Percentiles rank a stretch among this genome's conserved stretches.
phyloP scores from a whole-genome alignment of 2,113 vertebrate species.

The Odocoileus virginianus region DNA sequence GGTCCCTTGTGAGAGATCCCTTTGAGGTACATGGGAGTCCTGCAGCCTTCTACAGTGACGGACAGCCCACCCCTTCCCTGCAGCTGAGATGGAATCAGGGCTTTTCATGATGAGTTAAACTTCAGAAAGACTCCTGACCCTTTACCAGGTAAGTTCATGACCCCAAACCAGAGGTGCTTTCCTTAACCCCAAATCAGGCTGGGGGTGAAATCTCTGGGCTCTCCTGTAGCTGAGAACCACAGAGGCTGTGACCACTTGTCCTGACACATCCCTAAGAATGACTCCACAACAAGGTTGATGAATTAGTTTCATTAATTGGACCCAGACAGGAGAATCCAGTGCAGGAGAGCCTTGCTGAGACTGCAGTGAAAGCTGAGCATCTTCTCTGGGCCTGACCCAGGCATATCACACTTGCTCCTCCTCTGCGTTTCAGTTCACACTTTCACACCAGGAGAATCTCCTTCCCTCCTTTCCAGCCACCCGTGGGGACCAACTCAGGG shows the following conservation, averaged over 20 bases:
- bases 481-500: not conserved
- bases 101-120: not conserved
- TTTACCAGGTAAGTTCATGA: not conserved
- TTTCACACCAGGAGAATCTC: not conserved
- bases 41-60: not conserved
- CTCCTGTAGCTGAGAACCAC: not conserved
- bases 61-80: not conserved
- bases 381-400: rapidly evolving
- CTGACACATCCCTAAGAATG: not conserved
- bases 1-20: not conserved
- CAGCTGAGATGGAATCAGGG: not conserved
- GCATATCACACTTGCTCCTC: rapidly evolving
- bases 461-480: not conserved
- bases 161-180: not conserved
- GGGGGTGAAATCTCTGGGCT: not conserved
- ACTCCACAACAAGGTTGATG: not conserved
- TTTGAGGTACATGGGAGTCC: rapidly evolving
- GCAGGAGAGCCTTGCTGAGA: not conserved
- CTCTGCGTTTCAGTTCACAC: rapidly evolving
- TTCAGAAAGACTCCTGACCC: not conserved
- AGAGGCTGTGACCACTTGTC: not conserved
- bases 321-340: too few relatives aligned
- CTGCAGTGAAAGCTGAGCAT: not conserved
- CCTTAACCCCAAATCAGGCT: not conserved
- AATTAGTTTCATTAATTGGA: not conserved